Evolutionary conservation across 2,888 invertebrate species (phyloP), one percentile per base, ranked within the genome.

Genomic region (Mechanitis mazaeus): DNA sequence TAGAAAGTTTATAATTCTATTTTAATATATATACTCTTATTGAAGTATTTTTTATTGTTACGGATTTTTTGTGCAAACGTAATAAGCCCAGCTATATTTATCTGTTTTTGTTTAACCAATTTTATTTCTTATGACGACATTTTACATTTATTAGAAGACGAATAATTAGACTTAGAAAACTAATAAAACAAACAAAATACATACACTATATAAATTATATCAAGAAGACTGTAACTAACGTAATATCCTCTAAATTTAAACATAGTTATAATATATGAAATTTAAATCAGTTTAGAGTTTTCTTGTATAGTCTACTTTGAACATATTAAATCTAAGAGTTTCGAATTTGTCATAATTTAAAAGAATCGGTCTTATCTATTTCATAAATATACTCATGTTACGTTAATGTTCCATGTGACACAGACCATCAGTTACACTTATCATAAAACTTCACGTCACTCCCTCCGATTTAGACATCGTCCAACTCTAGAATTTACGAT

Each of bases 401-500:
- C 11, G 9, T 42, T 9, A 7, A 42, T 42, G 42, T 42, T 11
- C 3, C 42, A 58, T 45, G 57, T 47, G 9, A 20, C 28, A 45
- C 9, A 31, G 42, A 31, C 11, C 47, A 42, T 45, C 45, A 38
- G 31, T 42, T 54, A 54, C 54, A 47, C 57, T 59, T 50, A 55
- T 64, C 66, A 66, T 65, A 64, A 63, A 63, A 56, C 46, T 65
- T 57, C 65, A 56, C 71, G 68, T 69, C 69, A 72, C 70, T 67
- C 68, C 60, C 62, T 65, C 68, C 68, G 69, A 73, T 70, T 56
- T 69, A 70, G 72, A 71, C 72, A 72, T 73, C 67, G 71, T 67
- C 69, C 70, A 72, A 69, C 72, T 67, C 70, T 61, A 63, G 72
- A 76, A 81, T 87, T 85, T 85, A 84, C 78, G 83, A 84, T 70